phyloP scores from a whole-genome alignment of 2,888 invertebrate genomes.

The Leptogaster cylindrica region DNA sequence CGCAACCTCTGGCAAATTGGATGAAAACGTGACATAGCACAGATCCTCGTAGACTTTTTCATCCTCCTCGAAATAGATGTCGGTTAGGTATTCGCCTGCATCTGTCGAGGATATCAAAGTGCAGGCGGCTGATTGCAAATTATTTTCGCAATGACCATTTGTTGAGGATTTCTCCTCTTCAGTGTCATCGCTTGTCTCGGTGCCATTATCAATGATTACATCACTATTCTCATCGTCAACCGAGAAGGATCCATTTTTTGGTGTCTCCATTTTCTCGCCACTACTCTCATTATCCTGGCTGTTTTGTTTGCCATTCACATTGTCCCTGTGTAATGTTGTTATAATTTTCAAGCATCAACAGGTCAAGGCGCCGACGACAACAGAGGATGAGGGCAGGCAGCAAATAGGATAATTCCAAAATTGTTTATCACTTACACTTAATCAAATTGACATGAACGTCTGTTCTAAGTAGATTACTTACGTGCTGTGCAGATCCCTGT shows the following conservation, averaged over 20 bases:
- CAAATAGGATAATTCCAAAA: not conserved
- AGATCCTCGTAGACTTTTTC: slow-evolving; percentile 88
- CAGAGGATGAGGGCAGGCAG: not conserved
- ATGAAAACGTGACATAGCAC: slow-evolving; percentile 83
- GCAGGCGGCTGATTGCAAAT: slow-evolving; percentile 56
- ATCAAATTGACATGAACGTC: slow-evolving; percentile 18
- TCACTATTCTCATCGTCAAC: slow-evolving; percentile 61
- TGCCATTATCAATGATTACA: slow-evolving; percentile 58
- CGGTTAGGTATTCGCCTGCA: slow-evolving; percentile 57
- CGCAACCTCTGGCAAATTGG: slow-evolving; percentile 71
- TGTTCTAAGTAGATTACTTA: slow-evolving; percentile 65
- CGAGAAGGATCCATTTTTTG: slow-evolving; percentile 57
- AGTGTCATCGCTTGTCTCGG: slow-evolving; percentile 54
- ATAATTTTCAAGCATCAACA: not conserved
- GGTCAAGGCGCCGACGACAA: not conserved
- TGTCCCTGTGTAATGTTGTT: slow-evolving; percentile 48
- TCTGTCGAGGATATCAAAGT: slow-evolving; percentile 53
- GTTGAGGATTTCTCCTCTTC: slow-evolving; percentile 39
- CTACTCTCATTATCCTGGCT: slow-evolving; percentile 54
- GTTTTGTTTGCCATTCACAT: slow-evolving; percentile 52
- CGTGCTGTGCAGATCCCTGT: slow-evolving; percentile 81
- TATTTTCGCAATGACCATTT: slow-evolving; percentile 17
- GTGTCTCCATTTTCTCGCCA: slow-evolving; percentile 42
- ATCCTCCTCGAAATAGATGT: slow-evolving; percentile 64
- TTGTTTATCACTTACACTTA: slow-evolving; percentile 30